Base-by-base conservation (phyloP, 2,888 invertebrate genomes). In the Ophioninae sp. region DNA sequence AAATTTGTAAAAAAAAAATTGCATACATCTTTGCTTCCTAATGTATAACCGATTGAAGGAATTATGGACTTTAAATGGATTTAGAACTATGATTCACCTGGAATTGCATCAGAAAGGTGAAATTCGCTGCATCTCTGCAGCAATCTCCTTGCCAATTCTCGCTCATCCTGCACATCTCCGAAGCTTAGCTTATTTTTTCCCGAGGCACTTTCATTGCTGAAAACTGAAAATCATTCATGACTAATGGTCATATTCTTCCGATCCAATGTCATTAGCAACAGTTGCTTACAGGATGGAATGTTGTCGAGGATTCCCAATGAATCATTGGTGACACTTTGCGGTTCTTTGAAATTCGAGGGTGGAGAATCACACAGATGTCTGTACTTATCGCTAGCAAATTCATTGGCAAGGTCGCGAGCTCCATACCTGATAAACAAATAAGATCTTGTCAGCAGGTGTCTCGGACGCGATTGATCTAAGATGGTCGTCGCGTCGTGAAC, bases 241-340 rank as follows among this genome's bases (percentile, higher is more conserved):
- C 62, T 6, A 21, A 64, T 82, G 6, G 41, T 10, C n/a, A 20
- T n/a, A 8, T 3, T 7, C 5, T 30, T 3, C 6, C 17, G 13
- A 7, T 23, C 1, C 8, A 7, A 20, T 6, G 21, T 21, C 2
- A 2, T 37, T 30, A 30, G 56, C 74, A 2, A 0, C 7, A 72
- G 41, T 6, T 13, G 50, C 87, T 87, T 75, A 90, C 91, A 85
- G 7, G 87, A 88, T 30, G 91, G 89, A 72, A 91, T 87, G 73
- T 90, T 90, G n/a, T 89, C 86, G 21, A 92, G 83, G 65, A 92
- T 88, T 39, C 92, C 91, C 50, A 92, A 84, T 0, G 90, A 89
- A 50, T 89, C 89, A 5, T 87, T 86, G 2, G 81, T 83, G 0
- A 84, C 61, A n/a, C 81, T 65, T 5, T 62, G 74, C 13, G 86